Base-by-base conservation (phyloP, 2,888 invertebrate species). In the Cosmia trapezina region DNA sequence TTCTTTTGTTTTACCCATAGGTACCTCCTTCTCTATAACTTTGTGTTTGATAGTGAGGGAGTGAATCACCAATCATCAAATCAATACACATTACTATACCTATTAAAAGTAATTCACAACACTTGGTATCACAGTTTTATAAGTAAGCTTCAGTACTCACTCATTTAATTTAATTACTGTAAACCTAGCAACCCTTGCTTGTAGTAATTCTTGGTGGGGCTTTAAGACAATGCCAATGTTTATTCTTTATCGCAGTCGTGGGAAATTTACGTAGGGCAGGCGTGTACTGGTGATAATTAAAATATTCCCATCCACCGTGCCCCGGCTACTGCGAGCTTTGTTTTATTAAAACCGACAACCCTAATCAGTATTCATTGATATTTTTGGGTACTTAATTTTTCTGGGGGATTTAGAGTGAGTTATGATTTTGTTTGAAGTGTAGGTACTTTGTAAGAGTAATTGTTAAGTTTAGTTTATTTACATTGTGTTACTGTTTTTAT, bases 171-270 rank as follows among this genome's bases (percentile, higher is more conserved):
- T 22, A 51, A 76, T 63, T 43, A 56, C 19, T 49, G 14, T 37
- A 2, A 49, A 28, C 22, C 33, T 87, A 91, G 6, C 93, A 96
- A 65, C 96, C 96, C 95, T 96, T 80, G 6, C 12, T 61, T 78
- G 83, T 90, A 89, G 92, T 94, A 94, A 93, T 92, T 95, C 95
- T 95, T 94, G 91, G 91, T 88, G 90, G 90, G 92, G 92, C 78
- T 89, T 93, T 93, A 94, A 96, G 94, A 95, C 94, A 94, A 93
- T 91, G 93, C 90, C 91, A 87, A 93, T 95, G 95, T 96, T 95
- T 96, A 96, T 96, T 96, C 96, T 96, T 96, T 96, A 96, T 96
- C 94, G 94, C 91, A 96, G 96, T 93, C 95, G 96, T 96, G 96
- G 96, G 96, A 96, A 96, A 96, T 96, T 95, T 95, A 95, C 94